These are phyloP conservation scores for Deroplatys truncata DNA, from an alignment of 2,888 invertebrate genomes.

Conservation along the genomic window DNA sequence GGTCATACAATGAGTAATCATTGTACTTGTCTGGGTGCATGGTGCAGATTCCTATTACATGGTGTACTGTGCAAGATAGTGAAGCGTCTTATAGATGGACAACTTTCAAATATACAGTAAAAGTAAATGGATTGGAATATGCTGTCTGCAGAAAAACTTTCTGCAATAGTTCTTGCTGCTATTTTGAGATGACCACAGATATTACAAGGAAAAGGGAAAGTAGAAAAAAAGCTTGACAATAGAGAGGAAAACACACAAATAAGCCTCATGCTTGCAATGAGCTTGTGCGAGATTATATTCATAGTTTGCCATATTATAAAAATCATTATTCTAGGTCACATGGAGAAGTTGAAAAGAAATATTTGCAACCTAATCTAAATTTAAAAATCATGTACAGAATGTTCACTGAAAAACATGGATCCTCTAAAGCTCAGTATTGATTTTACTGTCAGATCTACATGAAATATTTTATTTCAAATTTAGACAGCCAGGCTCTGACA, in stretches of 20 bases:
- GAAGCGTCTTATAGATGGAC: neutral
- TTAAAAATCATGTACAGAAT: neutral
- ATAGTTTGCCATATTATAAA: neutral
- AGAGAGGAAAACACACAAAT: constrained; percentile 6
- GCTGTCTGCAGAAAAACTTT: constrained; percentile 9
- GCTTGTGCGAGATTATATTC: neutral
- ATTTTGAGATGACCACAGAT: neutral
- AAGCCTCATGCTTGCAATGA: too few species aligned
- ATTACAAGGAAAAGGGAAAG: neutral
- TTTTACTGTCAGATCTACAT: neutral
- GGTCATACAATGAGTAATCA: neutral
- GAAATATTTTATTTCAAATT: neutral
- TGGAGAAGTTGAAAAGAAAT: neutral
- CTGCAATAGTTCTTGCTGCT: neutral
- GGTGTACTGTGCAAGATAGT: neutral
- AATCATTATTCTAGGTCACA: neutral
- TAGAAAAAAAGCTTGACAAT: neutral
- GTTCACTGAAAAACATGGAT: neutral
- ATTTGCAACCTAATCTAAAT: neutral
- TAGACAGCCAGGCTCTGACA: constrained; percentile 3
- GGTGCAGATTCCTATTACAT: neutral
- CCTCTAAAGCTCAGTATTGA: neutral
- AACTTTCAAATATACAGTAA: neutral
- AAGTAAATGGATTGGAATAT: too few species aligned
- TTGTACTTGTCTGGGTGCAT: neutral